phyloP scores from a whole-genome alignment of 2,888 invertebrate species.

The Sinotaia quadrata region DNA sequence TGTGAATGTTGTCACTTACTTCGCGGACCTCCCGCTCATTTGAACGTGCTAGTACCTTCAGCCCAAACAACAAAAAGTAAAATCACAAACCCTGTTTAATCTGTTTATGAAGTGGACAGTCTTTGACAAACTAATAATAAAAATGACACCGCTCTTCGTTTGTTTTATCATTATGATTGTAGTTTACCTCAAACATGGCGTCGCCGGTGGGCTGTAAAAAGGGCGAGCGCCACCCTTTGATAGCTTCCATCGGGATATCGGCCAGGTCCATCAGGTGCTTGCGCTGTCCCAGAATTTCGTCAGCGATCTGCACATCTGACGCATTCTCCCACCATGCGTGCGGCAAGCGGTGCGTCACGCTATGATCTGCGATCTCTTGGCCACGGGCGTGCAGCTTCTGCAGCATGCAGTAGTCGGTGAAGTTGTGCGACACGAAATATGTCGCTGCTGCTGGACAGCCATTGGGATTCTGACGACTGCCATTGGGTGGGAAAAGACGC shows the following conservation, averaged over 20 bases:
- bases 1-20: too few relatives aligned
- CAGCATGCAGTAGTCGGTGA: slow-evolving; percentile 97
- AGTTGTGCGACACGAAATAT: slow-evolving; percentile 98
- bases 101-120: too few relatives aligned
- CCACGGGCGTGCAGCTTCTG: slow-evolving; percentile 56
- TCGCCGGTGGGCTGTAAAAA: slow-evolving; percentile 62
- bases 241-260: slow-evolving; percentile 54
- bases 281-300: slow-evolving; percentile 57
- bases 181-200: slow-evolving; percentile 88
- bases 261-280: slow-evolving; percentile 72
- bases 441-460: slow-evolving; percentile 86
- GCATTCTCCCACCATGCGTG: slow-evolving; percentile 77
- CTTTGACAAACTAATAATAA: too few relatives aligned
- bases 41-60: too few relatives aligned
- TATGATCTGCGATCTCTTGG: slow-evolving; percentile 88
- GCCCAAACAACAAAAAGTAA: too few relatives aligned
- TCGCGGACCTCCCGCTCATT: too few relatives aligned
- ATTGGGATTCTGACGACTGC: slow-evolving; percentile 77
- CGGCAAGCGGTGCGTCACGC: slow-evolving; percentile 75
- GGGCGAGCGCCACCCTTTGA: slow-evolving; percentile 63
- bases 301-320: slow-evolving; percentile 43
- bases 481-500: slow-evolving; percentile 48
- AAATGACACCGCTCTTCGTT: too few relatives aligned
- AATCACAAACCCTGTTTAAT: too few relatives aligned
- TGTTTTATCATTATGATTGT: too few relatives aligned